Evolutionary conservation across 2,113 vertebrate genomes (phyloP).

Genomic region (Hucho hucho): DNA sequence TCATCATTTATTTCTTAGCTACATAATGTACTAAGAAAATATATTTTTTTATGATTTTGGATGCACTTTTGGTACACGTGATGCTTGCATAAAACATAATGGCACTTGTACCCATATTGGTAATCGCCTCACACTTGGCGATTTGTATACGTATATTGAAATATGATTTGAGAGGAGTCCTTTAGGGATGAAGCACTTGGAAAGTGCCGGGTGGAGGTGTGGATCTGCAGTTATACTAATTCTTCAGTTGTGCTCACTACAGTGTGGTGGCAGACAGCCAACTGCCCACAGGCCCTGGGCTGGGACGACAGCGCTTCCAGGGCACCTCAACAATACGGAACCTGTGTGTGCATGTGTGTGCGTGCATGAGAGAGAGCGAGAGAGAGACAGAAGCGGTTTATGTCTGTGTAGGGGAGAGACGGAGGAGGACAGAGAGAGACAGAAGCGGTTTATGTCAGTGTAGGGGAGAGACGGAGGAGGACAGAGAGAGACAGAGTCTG

Average conservation of each 20-base stretch:
- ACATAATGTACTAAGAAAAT: too few relatives aligned
- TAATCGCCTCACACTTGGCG: too few relatives aligned
- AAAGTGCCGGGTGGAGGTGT: constrained; percentile 28
- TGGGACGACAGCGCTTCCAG: not conserved
- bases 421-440: constrained; percentile 14
- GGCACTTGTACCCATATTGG: too few relatives aligned
- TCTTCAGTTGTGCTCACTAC: constrained; percentile 12
- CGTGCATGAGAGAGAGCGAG: not conserved
- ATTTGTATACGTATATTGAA: constrained; percentile 55
- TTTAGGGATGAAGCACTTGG: constrained; percentile 33
- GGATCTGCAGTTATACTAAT: not conserved
- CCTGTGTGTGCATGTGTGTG: constrained; percentile 6
- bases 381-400: constrained; percentile 1
- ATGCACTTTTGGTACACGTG: too few relatives aligned
- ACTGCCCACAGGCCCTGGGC: not conserved
- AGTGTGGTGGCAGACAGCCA: not conserved
- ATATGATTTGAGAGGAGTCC: constrained; percentile 15
- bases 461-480: constrained; percentile 17
- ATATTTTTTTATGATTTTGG: too few relatives aligned
- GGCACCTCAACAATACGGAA: too few relatives aligned
- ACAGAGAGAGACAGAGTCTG: constrained; percentile 38
- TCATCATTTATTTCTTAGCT: too few relatives aligned
- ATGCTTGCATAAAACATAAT: too few relatives aligned
- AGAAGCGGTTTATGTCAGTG: not conserved
- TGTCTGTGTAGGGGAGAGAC: constrained; percentile 9